phyloP scores from a whole-genome alignment of 2,113 vertebrate species.

The human region DNA sequence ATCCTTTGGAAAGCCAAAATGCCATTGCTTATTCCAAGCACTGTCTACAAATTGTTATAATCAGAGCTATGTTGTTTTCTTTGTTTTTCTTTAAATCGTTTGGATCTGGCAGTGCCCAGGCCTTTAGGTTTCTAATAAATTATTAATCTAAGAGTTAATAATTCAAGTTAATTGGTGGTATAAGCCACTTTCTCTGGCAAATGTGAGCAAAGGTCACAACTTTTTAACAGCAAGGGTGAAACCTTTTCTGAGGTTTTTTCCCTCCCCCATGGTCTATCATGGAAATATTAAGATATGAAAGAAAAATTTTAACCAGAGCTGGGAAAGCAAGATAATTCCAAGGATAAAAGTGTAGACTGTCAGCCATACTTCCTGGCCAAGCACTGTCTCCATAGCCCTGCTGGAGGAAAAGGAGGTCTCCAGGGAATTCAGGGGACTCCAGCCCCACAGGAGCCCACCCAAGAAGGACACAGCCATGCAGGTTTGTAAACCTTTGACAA shows the following conservation, averaged over 20 bases:
- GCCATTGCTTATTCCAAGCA: constrained; percentile 77
- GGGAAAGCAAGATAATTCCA: constrained; percentile 6
- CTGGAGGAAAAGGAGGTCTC: neutral
- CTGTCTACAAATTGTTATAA: constrained; percentile 77
- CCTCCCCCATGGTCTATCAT: constrained; percentile 21
- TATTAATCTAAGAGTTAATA: constrained; percentile 95
- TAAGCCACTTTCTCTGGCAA: constrained; percentile 91
- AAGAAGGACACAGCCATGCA: fast-evolving
- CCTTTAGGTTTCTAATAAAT: constrained; percentile 93
- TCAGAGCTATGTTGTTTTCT: constrained; percentile 82
- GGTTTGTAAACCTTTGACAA: constrained; percentile 23
- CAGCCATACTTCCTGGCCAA: neutral
- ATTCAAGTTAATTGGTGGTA: constrained; percentile 97
- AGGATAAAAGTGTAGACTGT: constrained; percentile 39
- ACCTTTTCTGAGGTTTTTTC: constrained; percentile 81
- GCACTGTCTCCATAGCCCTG: neutral
- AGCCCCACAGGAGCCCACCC: neutral
- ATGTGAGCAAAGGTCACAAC: constrained; percentile 89
- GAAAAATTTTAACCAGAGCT: constrained; percentile 68
- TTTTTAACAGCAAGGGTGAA: constrained; percentile 86
- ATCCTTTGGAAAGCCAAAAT: constrained; percentile 81
- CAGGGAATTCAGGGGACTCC: neutral
- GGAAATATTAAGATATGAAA: constrained; percentile 70
- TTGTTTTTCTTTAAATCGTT: constrained; percentile 81
- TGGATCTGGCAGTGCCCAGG: constrained; percentile 84